phyloP scores from a whole-genome alignment of 2,797 vertebrate species.

The Pempheris klunzingeri region DNA sequence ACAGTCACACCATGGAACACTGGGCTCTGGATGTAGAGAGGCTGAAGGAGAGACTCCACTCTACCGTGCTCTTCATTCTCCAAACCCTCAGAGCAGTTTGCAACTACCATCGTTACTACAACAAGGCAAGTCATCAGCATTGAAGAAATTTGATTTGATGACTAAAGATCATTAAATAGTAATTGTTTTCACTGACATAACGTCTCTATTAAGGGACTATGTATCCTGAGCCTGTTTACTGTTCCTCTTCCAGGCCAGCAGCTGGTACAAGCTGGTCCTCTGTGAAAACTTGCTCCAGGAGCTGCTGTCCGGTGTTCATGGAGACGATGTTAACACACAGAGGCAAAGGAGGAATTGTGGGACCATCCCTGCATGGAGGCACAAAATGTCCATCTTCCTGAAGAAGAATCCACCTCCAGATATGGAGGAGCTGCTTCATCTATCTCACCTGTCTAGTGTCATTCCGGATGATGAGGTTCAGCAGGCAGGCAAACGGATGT shows the following conservation, averaged over 20 bases:
- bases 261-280: conserved; percentile 82
- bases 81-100: conserved; percentile 77
- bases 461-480: conserved; percentile 73
- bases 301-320: conserved; percentile 68
- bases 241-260: conserved; percentile 63
- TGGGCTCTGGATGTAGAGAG: conserved; percentile 77
- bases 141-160: too few relatives aligned
- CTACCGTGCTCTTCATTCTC: conserved; percentile 63
- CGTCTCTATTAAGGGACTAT: too few relatives aligned
- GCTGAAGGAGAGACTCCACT: conserved; percentile 75
- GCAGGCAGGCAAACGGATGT: conserved; percentile 72
- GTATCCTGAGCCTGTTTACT: not conserved
- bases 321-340: conserved; percentile 12
- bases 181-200: too few relatives aligned
- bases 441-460: conserved; percentile 73
- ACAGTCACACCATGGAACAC: conserved; percentile 43
- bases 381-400: conserved; percentile 74
- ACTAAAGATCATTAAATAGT: too few relatives aligned
- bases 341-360: conserved; percentile 30
- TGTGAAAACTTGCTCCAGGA: conserved; percentile 83
- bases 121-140: conserved; percentile 67
- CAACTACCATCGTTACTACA: conserved; percentile 76
- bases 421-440: conserved; percentile 77
- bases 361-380: conserved; percentile 67
- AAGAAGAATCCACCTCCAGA: conserved; percentile 80